Evolutionary conservation across 1,140 invertebrate genomes (phyloP).

Genomic region (Agrypnia vestita): DNA sequence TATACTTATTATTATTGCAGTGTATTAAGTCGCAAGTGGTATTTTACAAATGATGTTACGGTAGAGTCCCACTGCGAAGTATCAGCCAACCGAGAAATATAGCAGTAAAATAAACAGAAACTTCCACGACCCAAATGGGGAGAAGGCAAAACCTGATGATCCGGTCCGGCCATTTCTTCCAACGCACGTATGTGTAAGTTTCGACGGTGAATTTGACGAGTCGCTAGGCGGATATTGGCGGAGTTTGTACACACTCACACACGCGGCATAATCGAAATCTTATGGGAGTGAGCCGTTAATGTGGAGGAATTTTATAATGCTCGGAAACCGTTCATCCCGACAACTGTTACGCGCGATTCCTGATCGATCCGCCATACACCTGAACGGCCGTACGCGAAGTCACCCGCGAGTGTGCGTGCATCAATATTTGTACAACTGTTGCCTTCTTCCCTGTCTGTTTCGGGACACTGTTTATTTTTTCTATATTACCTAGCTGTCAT

Average conservation of each 20-base stretch:
- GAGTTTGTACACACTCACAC: constrained; percentile 19
- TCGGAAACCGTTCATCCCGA: constrained; percentile 38
- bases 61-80: too few relatives aligned
- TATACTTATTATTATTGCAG: too few relatives aligned
- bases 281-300: constrained; percentile 3
- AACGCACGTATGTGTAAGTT: constrained; percentile 33
- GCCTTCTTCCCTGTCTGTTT: constrained; percentile 1
- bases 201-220: constrained; percentile 35
- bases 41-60: too few relatives aligned
- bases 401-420: constrained; percentile 1
- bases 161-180: constrained; percentile 49
- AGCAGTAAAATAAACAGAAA: constrained; percentile 58
- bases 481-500: constrained; percentile 31
- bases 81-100: constrained; percentile 2
- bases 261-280: constrained; percentile 1
- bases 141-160: constrained; percentile 57
- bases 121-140: constrained; percentile 57
- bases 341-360: constrained; percentile 23
- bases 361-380: neutral
- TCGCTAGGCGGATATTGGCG: constrained; percentile 47
- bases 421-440: constrained; percentile 9
- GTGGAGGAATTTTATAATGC: constrained; percentile 42
- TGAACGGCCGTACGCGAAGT: neutral
- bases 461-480: neutral
- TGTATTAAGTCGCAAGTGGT: too few relatives aligned